Percentiles rank a stretch among this genome's conserved stretches.
Evolutionary conservation across 1,140 invertebrate species (phyloP).

Genomic region (Rhyzopertha dominica): DNA sequence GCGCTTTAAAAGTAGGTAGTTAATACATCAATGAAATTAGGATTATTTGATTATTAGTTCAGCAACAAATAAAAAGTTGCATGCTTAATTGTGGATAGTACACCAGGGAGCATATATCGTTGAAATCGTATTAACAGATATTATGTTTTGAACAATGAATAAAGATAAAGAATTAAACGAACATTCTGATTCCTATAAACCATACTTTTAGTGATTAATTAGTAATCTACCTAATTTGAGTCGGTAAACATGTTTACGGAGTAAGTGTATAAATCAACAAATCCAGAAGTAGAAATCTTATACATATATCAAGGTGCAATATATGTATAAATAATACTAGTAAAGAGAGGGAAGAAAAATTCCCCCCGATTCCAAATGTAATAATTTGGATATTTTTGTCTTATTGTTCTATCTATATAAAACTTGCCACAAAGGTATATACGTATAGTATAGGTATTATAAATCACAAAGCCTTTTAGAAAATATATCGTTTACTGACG

Average conservation of each 20-base stretch:
- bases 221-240: neutral
- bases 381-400: constrained; percentile 1
- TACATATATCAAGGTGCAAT: neutral
- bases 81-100: too few species aligned
- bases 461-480: neutral
- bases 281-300: neutral
- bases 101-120: too few species aligned
- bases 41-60: too few species aligned
- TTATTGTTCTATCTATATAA: neutral
- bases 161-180: too few species aligned
- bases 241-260: constrained; percentile 1
- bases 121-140: too few species aligned
- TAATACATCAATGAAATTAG: too few species aligned
- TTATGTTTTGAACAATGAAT: too few species aligned
- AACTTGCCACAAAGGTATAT: neutral
- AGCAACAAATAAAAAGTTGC: too few species aligned
- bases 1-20: too few species aligned
- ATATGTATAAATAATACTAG: neutral
- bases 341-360: neutral
- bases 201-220: constrained; percentile 1
- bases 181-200: neutral
- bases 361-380: constrained; percentile 1
- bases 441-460: neutral
- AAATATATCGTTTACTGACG: neutral
- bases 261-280: neutral